Evolutionary conservation across 2,113 vertebrate genomes (phyloP), one percentile per base, ranked within the genome.

Genomic region (Corythornis cristatus): DNA sequence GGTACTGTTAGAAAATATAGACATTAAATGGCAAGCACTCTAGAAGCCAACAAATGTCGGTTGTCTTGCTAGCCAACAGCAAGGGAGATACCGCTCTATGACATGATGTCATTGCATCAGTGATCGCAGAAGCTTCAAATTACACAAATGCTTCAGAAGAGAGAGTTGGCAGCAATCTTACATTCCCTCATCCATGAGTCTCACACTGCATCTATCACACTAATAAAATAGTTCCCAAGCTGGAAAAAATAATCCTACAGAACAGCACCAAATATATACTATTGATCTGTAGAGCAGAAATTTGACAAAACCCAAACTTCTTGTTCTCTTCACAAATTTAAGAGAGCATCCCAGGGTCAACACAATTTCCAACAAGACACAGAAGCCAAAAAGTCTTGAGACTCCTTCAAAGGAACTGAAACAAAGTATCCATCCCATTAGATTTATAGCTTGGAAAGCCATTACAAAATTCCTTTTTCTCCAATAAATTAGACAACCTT

Each of bases 201-300:
- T 83, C 73, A 37, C 12, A 19, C 53, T 84, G 25, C 61, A 86
- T 91, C 54, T 60, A 57, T 83, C 86, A 90, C n/a, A 22, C 46
- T 58, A 86, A 50, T 50, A 89, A 90, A 74, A 45, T 20, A 66
- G 31, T 62, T 33, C 21, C 35, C 20, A 66, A 33, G 28, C 26
- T 62, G 8, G 33, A 74, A 90, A 85, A 61, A 83, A 86, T 9
- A 86, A 66, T 83, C 37, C 21, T 74, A 33, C 15, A 75, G 16
- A 86, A 42, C 31, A 66, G 42, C 56, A 89, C 42, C 68, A 74
- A 83, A 89, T 75, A 66, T 11, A 31, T 22, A 40, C 25, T 84
- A 45, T 20, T 19, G 21, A 78, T 83, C 31, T 42, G 16, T 53
- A n/a, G 3, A 53, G 42, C 40, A 23, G 50, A 73, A 22, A 73